These are phyloP conservation scores for Orius insidiosus DNA, from an alignment of 1,140 invertebrate species.

Conservation along the genomic window DNA sequence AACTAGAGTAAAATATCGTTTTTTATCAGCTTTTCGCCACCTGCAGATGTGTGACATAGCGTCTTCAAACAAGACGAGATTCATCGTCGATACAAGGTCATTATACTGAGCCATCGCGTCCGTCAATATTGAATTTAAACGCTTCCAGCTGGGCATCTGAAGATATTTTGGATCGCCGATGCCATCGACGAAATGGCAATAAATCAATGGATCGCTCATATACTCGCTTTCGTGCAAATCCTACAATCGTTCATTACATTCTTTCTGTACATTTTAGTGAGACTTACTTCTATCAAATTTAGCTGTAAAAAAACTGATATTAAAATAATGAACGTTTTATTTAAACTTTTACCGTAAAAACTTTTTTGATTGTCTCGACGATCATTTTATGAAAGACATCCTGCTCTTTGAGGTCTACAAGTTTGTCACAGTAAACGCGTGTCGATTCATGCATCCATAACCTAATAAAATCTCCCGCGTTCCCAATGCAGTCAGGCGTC, in stretches of 20 bases:
- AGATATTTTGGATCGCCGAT: conserved; percentile 84
- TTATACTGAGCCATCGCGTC: conserved; percentile 66
- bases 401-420: conserved; percentile 46
- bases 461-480: conserved; percentile 48
- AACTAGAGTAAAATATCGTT: not conserved
- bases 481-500: conserved; percentile 44
- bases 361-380: conserved; percentile 64
- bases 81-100: conserved; percentile 69
- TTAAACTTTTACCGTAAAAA: conserved; percentile 58
- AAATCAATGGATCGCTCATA: conserved; percentile 57
- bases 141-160: conserved; percentile 50
- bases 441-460: conserved; percentile 80
- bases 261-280: not conserved
- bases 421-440: conserved; percentile 79
- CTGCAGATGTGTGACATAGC: conserved; percentile 79
- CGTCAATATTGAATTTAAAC: conserved; percentile 54
- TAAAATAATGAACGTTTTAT: not conserved
- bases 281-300: conserved; percentile 17
- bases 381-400: conserved; percentile 61
- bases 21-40: conserved; percentile 21
- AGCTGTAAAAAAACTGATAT: conserved; percentile 15
- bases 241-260: conserved; percentile 22
- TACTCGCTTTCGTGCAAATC: conserved; percentile 44
- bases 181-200: conserved; percentile 79
- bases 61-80: conserved; percentile 88